Evolutionary conservation across 2,113 vertebrate genomes (phyloP).

Genomic region (Rutilus rutilus): DNA sequence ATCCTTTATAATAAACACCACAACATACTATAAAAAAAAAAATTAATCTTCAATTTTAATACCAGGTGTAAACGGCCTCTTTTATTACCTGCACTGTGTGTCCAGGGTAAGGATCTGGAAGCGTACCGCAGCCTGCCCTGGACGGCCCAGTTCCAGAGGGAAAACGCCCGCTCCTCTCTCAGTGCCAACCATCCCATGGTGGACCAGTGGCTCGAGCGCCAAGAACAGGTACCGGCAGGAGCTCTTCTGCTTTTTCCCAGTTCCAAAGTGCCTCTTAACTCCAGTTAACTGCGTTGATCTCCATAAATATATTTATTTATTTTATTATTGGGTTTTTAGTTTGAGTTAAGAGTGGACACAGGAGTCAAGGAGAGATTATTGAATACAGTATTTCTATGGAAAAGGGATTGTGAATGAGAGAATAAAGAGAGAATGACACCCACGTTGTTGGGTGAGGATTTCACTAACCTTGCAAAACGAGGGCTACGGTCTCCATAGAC

Average conservation of each 20-base stretch:
- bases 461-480: conserved; percentile 33
- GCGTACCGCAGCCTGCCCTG: conserved; percentile 93
- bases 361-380: conserved; percentile 16
- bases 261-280: not conserved
- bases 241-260: not conserved
- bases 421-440: conserved; percentile 36
- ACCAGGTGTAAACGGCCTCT: not conserved
- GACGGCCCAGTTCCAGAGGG: conserved; percentile 94
- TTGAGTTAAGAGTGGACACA: not conserved
- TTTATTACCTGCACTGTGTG: not conserved
- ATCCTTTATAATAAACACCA: too few species aligned
- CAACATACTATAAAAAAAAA: too few species aligned
- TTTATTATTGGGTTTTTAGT: not conserved
- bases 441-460: conserved; percentile 24
- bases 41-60: too few species aligned
- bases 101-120: conserved; percentile 73
- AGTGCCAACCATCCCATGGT: conserved; percentile 98
- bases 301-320: not conserved
- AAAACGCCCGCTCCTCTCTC: conserved; percentile 91
- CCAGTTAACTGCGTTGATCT: not conserved
- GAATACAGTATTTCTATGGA: not conserved
- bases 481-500: conserved; percentile 53
- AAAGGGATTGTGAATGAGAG: not conserved
- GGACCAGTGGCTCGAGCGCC: conserved; percentile 93
- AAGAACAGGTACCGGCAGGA: conserved; percentile 86